phyloP scores from a whole-genome alignment of 2,797 vertebrate species.

The Eutrigla gurnardus region DNA sequence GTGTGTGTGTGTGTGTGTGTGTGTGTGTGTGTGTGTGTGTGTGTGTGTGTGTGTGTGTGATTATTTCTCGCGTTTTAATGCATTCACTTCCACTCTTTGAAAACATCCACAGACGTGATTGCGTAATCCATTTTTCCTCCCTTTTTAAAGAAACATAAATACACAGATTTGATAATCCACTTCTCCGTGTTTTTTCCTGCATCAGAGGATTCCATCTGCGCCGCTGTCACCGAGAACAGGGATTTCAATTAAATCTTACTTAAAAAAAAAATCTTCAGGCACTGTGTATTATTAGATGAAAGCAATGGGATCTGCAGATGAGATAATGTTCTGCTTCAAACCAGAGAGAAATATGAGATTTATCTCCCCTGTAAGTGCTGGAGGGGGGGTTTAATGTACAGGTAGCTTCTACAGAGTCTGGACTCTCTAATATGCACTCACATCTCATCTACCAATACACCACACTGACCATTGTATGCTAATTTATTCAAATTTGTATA shows the following conservation, averaged over 20 bases:
- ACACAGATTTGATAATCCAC: constrained; percentile 15
- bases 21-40: neutral
- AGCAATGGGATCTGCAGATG: constrained; percentile 9
- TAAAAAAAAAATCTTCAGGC: constrained; percentile 5
- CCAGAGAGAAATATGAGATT: constrained; percentile 1
- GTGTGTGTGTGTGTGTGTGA: neutral
- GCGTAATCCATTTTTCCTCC: constrained; percentile 22
- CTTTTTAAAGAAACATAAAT: constrained; percentile 32
- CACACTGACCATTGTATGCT: constrained; percentile 54
- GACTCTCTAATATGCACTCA: constrained; percentile 27
- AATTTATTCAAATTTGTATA: constrained; percentile 58
- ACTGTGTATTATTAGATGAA: constrained; percentile 22
- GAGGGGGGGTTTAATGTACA: neutral
- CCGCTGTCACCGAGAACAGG: constrained; percentile 15
- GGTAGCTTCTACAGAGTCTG: constrained; percentile 5
- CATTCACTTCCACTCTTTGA: constrained; percentile 1
- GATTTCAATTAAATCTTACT: constrained; percentile 25
- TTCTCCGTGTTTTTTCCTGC: constrained; percentile 3
- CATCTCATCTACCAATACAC: constrained; percentile 51
- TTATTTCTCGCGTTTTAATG: neutral
- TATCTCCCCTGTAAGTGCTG: neutral
- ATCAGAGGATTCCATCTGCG: constrained; percentile 12
- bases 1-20: neutral
- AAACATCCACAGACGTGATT: constrained; percentile 1
- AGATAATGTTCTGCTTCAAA: constrained; percentile 27